Evolutionary conservation across 1,140 invertebrate species (phyloP), one percentile per base, ranked within the genome.

Genomic region (Trichoplusia ni): DNA sequence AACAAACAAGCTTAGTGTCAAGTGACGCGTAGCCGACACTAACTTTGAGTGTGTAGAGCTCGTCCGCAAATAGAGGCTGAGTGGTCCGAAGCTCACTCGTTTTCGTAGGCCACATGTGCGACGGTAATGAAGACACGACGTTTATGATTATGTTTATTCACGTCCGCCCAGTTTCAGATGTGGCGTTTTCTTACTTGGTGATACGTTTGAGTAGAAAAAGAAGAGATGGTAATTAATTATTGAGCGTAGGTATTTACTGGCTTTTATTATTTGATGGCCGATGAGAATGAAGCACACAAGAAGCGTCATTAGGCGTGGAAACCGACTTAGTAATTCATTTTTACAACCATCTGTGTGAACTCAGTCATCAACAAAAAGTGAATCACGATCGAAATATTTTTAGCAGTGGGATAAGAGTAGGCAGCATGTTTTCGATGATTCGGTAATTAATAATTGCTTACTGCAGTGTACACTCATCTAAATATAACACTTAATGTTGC

Each of bases 1-100:
- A 76, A 73, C 68, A 71, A 72, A 79, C 73, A 69, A 74, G 71
- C 79, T 75, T 70, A 79, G 71, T 77, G 76, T 77, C 65, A 58
- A 80, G 73, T 69, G 74, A 72, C 62, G 71, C 62, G 47, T 44
- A 27, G 44, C 46, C 21, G 67, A 37, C 27, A 49, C 56, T 51
- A 54, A 62, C 66, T 68, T 53, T 62, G 58, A 58, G 58, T 64
- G 68, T 71, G 66, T 51, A 75, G 75, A 77, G 70, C 60, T 68
- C 53, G 62, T 76, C 62, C 66, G 69, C 72, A 74, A 77, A 79
- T 71, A 75, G 71, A 69, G 54, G 54, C 40, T 3, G 13, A 31
- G 6, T 29, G 11, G 42, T 11, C 27, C 66, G 46, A 44, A 62
- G 37, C 42, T 69, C 62, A 61, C 59, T 69, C 69, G 69, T 64